phyloP scores from a whole-genome alignment of 2,113 vertebrate species.

The Pelmatolapia mariae region DNA sequence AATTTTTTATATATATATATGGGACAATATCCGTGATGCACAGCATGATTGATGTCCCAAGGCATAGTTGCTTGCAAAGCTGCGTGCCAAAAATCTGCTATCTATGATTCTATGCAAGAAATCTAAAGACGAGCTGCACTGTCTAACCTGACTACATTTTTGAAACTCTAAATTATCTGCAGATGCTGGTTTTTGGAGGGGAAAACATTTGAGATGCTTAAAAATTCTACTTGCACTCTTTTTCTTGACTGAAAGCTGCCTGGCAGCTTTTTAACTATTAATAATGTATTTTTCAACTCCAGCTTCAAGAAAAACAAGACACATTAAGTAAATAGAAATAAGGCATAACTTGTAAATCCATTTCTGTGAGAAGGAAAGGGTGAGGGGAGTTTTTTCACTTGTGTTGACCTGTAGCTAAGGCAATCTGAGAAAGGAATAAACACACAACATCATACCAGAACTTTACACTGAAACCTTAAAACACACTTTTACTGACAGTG shows the following conservation, averaged over 20 bases:
- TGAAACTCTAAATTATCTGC: not conserved
- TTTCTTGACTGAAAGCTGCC: not conserved
- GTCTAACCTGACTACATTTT: not conserved
- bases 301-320: not conserved
- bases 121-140: not conserved
- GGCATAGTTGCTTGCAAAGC: not conserved
- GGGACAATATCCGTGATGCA: not conserved
- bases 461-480: not conserved
- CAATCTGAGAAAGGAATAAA: not conserved
- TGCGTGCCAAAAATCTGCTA: not conserved
- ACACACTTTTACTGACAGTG: not conserved
- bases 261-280: not conserved
- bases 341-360: not conserved
- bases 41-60: not conserved
- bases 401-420: not conserved
- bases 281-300: not conserved
- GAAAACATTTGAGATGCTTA: not conserved
- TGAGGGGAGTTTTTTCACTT: not conserved
- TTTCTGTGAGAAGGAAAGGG: not conserved
- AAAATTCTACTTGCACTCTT: not conserved
- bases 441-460: not conserved
- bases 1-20: not conserved
- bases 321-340: not conserved
- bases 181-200: not conserved
- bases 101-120: not conserved